Evolutionary conservation across 2,888 invertebrate genomes (phyloP).

Genomic region (Anaspis maculata): DNA sequence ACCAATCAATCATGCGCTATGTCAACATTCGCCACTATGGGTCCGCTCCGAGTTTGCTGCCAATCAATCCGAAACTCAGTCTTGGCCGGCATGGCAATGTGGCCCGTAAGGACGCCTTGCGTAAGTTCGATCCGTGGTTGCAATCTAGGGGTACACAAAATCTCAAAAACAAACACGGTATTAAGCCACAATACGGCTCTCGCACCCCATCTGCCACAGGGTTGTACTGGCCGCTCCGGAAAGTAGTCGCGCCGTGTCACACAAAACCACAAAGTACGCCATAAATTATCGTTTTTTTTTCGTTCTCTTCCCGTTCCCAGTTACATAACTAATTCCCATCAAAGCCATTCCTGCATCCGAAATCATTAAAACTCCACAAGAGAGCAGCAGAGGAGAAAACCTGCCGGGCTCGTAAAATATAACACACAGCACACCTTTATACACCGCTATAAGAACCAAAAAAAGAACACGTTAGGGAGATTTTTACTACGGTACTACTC

Average conservation of each 20-base stretch:
- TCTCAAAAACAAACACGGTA: constrained; percentile 38
- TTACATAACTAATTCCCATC: constrained; percentile 17
- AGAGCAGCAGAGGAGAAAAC: constrained; percentile 13
- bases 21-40: constrained; percentile 31
- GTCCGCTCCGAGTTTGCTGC: constrained; percentile 23
- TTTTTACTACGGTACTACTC: constrained; percentile 22
- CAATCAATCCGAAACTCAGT: constrained; percentile 22
- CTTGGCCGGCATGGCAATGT: constrained; percentile 14
- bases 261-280: constrained; percentile 10
- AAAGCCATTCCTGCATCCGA: constrained; percentile 10
- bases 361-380: constrained; percentile 14
- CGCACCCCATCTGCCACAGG: too few relatives aligned
- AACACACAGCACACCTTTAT: constrained; percentile 24
- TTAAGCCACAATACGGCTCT: constrained; percentile 31
- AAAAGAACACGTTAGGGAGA: constrained; percentile 18
- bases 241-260: too few relatives aligned
- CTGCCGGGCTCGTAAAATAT: constrained; percentile 21
- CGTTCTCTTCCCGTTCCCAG: too few relatives aligned
- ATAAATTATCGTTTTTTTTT: too few relatives aligned
- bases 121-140: constrained; percentile 22
- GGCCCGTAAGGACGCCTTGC: constrained; percentile 12
- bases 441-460: too few relatives aligned
- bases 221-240: too few relatives aligned
- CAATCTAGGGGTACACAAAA: constrained; percentile 32
- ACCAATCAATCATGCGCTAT: constrained; percentile 36